These are phyloP conservation scores for Brachyptera risi DNA, from an alignment of 2,888 invertebrate species.

Conservation along the genomic window DNA sequence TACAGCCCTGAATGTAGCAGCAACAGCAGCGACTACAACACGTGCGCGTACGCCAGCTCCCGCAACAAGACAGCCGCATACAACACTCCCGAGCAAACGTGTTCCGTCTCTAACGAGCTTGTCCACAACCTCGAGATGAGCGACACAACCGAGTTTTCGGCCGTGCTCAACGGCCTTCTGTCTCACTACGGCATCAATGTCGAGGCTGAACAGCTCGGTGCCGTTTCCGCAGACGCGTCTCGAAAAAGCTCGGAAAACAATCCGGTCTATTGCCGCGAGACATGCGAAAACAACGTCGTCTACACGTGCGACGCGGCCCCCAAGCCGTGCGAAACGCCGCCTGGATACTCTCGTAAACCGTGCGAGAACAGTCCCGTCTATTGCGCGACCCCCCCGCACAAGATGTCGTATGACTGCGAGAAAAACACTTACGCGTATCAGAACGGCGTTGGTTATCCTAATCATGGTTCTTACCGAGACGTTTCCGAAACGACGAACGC, in stretches of 20 bases:
- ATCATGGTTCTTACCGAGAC: too few relatives aligned
- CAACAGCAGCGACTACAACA: conserved; percentile 48
- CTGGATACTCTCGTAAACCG: too few relatives aligned
- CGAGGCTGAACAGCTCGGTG: background rate
- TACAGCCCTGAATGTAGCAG: conserved; percentile 57
- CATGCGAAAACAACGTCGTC: too few relatives aligned
- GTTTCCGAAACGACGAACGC: background rate
- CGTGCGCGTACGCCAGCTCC: conserved; percentile 25
- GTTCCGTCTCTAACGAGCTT: background rate
- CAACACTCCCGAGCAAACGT: background rate
- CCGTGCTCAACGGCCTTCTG: conserved; percentile 38
- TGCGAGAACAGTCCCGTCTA: too few relatives aligned
- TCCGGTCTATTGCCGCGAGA: background rate
- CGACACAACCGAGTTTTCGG: conserved; percentile 39
- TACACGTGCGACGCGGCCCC: too few relatives aligned
- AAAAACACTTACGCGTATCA: background rate
- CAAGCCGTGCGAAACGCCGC: too few relatives aligned
- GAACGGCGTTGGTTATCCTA: background rate
- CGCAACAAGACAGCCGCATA: conserved; percentile 21
- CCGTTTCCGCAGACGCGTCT: background rate
- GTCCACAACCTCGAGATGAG: conserved; percentile 34
- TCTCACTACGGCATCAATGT: conserved; percentile 38
- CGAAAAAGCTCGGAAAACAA: background rate
- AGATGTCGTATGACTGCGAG: background rate
- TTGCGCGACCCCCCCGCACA: background rate